phyloP scores from a whole-genome alignment of 1,140 invertebrate species.

The Bombus confusus region DNA sequence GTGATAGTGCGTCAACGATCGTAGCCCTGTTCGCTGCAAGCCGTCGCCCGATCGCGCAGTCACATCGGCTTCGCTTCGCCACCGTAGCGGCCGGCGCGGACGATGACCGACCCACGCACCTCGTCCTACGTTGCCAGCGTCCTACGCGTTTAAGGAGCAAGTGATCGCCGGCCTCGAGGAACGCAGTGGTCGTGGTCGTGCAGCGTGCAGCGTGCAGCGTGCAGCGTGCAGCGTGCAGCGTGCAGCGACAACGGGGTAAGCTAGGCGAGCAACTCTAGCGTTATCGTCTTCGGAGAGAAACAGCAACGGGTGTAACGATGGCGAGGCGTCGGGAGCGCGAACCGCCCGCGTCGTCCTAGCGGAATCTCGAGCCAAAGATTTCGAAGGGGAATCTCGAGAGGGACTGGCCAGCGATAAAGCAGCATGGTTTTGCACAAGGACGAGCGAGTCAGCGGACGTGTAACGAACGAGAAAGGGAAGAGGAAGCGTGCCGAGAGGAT shows the following conservation, averaged over 20 bases:
- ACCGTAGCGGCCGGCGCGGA: slow-evolving; percentile 13
- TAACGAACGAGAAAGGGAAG: slow-evolving; percentile 7
- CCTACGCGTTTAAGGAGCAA: not conserved
- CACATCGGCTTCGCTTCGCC: slow-evolving; percentile 13
- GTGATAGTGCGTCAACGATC: slow-evolving; percentile 23
- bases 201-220: no score
- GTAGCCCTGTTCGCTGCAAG: not conserved
- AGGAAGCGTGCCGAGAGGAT: slow-evolving; percentile 20
- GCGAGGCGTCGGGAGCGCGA: not conserved
- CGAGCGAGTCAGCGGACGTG: not conserved
- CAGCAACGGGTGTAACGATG: slow-evolving; percentile 19
- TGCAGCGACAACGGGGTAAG: not conserved
- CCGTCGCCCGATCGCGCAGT: not conserved
- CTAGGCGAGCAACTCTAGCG: not conserved
- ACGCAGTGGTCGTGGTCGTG: no score
- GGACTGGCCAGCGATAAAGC: not conserved
- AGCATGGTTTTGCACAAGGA: slow-evolving; percentile 35
- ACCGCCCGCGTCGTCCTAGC: not conserved
- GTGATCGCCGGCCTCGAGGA: not conserved
- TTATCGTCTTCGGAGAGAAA: not conserved
- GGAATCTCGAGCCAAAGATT: not conserved
- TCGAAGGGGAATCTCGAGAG: not conserved
- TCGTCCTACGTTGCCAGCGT: slow-evolving; percentile 2
- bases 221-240: no score
- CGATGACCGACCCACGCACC: slow-evolving; percentile 23